Base-by-base conservation (phyloP, 2,797 vertebrate genomes). In the Chelonia mydas region DNA sequence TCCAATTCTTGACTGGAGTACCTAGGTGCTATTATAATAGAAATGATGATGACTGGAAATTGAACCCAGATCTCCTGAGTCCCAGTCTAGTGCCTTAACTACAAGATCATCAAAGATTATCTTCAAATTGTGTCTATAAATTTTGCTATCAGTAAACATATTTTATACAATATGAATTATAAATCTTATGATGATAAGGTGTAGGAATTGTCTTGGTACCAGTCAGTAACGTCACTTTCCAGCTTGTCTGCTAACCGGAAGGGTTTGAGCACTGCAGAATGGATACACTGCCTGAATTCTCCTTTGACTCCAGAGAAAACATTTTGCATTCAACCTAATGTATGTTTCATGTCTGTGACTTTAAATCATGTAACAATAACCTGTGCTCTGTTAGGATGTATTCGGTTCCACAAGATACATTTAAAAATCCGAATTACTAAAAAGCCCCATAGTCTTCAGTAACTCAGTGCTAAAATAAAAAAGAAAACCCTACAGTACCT, bases 291-390 rank as follows among this genome's bases (percentile, higher is more conserved):
- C 78, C 78, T 95, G 91, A 92, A 51, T 68, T 93, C 81, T 49
- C 4, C 0, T 1, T 87, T 77, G 79, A 81, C 80, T 27, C 77
- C 28, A 90, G 65, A 95, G 54, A 81, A 94, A 86, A 92, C 3
- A 0, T 87, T 82, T 85, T 84, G 53, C 65, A 86, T 61, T 90
- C 87, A 86, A 19, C n/a, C 33, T 88, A 83, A 94, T 96, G 84
- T 83, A 81, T 93, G 74, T 94, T 97, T 97, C 81, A 59, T 90
- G 37, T 74, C 91, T 96, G n/a, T 77, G 72, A 41, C 76, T 96
- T 86, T 77, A 85, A 95, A 85, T 79, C 81, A 53, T 50, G 82
- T 83, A 41, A 55, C 37, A 92, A 59, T 92, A 89, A 86, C 68
- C 54, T 41, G 3, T 61, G 31, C 47, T 59, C n/a, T 93, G 74